These are phyloP conservation scores for Myzus persicae DNA, from an alignment of 1,140 invertebrate species.

Conservation along the genomic window DNA sequence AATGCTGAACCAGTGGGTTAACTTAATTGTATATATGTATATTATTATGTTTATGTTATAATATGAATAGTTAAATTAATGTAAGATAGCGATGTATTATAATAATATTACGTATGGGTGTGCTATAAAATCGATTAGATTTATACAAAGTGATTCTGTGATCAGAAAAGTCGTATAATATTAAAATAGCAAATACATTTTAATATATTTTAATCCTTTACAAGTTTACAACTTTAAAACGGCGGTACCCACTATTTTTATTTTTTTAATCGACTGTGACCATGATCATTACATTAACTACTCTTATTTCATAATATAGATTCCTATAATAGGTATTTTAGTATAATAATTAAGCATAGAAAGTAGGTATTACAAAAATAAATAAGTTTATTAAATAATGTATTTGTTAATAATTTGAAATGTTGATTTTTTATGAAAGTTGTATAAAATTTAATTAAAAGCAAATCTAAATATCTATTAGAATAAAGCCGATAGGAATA, in stretches of 20 bases:
- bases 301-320: not conserved
- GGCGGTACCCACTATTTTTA: no score
- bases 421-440: not conserved
- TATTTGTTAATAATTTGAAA: not conserved
- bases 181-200: no score
- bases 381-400: slow-evolving; percentile 20
- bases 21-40: not conserved
- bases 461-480: slow-evolving; percentile 1
- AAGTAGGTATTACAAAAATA: not conserved
- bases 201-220: no score
- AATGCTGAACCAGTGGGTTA: not conserved
- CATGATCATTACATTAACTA: not conserved
- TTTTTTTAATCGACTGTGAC: no score
- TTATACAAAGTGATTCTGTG: not conserved
- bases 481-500: not conserved
- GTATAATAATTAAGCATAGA: no score
- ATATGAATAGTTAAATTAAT: not conserved
- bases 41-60: no score
- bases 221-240: no score
- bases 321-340: no score
- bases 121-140: not conserved
- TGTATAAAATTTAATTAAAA: not conserved
- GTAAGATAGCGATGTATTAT: not conserved
- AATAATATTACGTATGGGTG: not conserved
- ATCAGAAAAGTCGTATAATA: not conserved